phyloP scores from a whole-genome alignment of 2,888 invertebrate genomes.

The Carterocephalus palaemon region DNA sequence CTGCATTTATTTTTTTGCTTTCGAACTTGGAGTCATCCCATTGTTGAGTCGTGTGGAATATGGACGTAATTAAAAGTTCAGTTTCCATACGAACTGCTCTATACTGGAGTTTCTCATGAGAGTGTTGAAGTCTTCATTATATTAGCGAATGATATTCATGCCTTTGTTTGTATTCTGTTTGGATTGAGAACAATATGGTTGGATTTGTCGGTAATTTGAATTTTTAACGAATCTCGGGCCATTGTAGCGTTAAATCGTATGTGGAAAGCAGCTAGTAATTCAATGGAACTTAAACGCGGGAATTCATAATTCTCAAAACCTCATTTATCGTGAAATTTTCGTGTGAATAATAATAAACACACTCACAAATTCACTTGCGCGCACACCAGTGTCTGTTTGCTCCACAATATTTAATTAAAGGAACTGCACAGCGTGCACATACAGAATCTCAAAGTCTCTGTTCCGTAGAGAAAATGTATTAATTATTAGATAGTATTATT shows the following conservation, averaged over 20 bases:
- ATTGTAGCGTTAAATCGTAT: neutral
- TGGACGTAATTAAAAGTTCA: constrained; percentile 21
- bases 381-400: too few relatives aligned
- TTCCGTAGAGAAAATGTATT: too few relatives aligned
- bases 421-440: too few relatives aligned
- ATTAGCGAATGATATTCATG: constrained; percentile 19
- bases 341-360: too few relatives aligned
- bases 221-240: constrained; percentile 17
- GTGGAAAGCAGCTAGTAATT: neutral
- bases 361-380: too few relatives aligned
- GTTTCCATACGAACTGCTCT: constrained; percentile 11
- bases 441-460: too few relatives aligned
- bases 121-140: constrained; percentile 13
- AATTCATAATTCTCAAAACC: too few relatives aligned
- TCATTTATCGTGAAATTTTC: too few relatives aligned
- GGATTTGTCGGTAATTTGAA: constrained; percentile 19
- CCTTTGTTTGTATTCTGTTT: constrained; percentile 11
- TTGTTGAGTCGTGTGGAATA: constrained; percentile 10
- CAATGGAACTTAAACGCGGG: too few relatives aligned
- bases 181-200: constrained; percentile 15
- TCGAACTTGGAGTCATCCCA: constrained; percentile 9
- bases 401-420: too few relatives aligned
- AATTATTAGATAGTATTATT: too few relatives aligned
- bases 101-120: constrained; percentile 8
- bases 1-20: constrained; percentile 12